Evolutionary conservation across 2,888 invertebrate species (phyloP).

Genomic region (Acholoe squamosa): DNA sequence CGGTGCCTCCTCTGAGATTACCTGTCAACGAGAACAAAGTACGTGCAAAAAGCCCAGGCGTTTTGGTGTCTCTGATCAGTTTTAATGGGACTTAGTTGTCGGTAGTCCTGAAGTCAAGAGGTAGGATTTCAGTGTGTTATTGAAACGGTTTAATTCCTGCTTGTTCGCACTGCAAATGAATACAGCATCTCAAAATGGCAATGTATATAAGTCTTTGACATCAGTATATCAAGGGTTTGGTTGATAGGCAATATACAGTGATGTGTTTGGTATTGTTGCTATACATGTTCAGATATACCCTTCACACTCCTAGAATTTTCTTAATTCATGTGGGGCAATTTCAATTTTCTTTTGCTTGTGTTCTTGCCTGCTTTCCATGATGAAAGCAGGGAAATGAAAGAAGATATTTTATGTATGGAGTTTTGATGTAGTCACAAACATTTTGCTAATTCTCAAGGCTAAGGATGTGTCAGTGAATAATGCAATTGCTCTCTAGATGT

Average conservation of each 20-base stretch:
- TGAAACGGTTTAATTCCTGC: slow-evolving; percentile 24
- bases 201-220: neutral
- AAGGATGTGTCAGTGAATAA: no score
- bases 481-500: no score
- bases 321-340: no score
- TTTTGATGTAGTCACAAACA: no score
- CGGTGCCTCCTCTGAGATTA: slow-evolving; percentile 13
- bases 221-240: neutral
- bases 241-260: neutral
- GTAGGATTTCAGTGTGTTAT: slow-evolving; percentile 9
- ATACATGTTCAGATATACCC: no score
- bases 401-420: no score
- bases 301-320: neutral
- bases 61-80: slow-evolving; percentile 43
- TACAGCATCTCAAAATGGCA: neutral
- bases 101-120: slow-evolving; percentile 1
- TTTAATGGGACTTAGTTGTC: slow-evolving; percentile 37
- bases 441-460: no score
- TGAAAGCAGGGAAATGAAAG: no score
- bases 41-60: slow-evolving; percentile 20
- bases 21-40: slow-evolving; percentile 52
- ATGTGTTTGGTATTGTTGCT: no score
- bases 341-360: no score
- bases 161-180: neutral
- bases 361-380: no score